A percentile compares a stretch with the other conserved stretches of the same genome.
Evolutionary conservation across 2,113 vertebrate genomes (phyloP).

Genomic region (Sardina pilchardus): DNA sequence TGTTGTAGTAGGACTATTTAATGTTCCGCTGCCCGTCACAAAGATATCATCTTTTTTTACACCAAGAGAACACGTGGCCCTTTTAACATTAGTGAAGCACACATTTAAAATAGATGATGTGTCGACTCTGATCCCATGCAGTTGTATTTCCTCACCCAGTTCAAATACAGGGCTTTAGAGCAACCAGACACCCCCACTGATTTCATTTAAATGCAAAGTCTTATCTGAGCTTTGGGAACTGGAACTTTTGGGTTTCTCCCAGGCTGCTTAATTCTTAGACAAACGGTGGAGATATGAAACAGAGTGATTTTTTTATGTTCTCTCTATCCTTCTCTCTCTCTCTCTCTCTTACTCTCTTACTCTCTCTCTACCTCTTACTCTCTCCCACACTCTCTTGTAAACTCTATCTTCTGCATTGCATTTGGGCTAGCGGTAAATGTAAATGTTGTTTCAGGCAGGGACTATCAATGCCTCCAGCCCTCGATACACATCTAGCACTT

Average conservation of each 20-base stretch:
- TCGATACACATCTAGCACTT: conserved; percentile 33
- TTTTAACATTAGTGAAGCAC: not conserved
- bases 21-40: not conserved
- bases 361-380: conserved; percentile 31
- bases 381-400: conserved; percentile 20
- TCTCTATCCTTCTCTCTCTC: conserved; percentile 32
- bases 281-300: conserved; percentile 51
- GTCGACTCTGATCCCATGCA: not conserved
- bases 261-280: conserved; percentile 48
- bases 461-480: conserved; percentile 24
- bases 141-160: not conserved
- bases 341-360: conserved; percentile 23
- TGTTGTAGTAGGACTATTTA: not conserved
- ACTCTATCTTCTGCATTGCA: conserved; percentile 20
- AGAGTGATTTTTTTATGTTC: conserved; percentile 37
- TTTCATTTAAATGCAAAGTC: conserved; percentile 68
- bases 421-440: conserved; percentile 44
- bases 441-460: conserved; percentile 51
- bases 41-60: not conserved
- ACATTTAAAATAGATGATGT: not conserved
- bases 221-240: conserved; percentile 56
- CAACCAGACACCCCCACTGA: not conserved
- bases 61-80: not conserved
- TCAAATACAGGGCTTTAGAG: not conserved
- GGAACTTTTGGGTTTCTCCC: conserved; percentile 54